Percentiles rank a stretch among this genome's conserved stretches.
These are phyloP conservation scores for Capitulum mitella DNA, from an alignment of 2,888 invertebrate genomes.

Conservation along the genomic window DNA sequence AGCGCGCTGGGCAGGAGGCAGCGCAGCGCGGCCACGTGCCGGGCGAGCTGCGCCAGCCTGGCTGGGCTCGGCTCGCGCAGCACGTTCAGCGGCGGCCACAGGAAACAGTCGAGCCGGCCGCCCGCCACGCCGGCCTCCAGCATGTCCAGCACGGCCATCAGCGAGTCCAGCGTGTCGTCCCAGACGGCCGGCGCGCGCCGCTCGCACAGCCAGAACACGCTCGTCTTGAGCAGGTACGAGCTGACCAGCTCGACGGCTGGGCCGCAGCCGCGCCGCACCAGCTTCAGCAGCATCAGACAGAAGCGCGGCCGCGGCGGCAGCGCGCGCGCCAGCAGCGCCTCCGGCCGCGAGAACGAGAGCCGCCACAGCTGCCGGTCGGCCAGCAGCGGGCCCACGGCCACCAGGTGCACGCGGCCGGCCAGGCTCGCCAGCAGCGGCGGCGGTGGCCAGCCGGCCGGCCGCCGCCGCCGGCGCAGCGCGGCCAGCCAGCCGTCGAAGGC, in stretches of 20 bases:
- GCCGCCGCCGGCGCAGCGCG: not conserved
- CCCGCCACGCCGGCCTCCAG: not conserved
- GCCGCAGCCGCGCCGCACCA: not conserved
- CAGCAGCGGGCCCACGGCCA: not conserved
- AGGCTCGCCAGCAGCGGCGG: not conserved
- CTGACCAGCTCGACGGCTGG: not conserved
- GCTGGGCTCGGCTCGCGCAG: not conserved
- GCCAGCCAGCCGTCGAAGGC: not conserved
- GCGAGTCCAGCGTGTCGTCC: not conserved
- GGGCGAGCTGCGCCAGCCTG: not conserved
- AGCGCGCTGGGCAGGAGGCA: too few species aligned
- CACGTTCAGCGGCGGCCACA: not conserved
- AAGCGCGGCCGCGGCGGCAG: not conserved
- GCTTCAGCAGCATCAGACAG: not conserved
- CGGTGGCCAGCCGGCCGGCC: not conserved
- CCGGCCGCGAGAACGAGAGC: not conserved
- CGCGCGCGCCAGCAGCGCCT: not conserved
- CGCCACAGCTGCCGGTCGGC: not conserved
- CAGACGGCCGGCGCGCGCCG: not conserved
- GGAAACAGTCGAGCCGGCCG: not conserved
- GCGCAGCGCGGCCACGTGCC: too few species aligned
- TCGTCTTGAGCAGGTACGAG: not conserved
- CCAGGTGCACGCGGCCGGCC: not conserved
- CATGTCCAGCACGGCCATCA: not conserved
- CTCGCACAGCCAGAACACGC: not conserved